These are phyloP conservation scores for Cossypha dichroa DNA, from an alignment of 2,797 vertebrate species.

Conservation along the genomic window DNA sequence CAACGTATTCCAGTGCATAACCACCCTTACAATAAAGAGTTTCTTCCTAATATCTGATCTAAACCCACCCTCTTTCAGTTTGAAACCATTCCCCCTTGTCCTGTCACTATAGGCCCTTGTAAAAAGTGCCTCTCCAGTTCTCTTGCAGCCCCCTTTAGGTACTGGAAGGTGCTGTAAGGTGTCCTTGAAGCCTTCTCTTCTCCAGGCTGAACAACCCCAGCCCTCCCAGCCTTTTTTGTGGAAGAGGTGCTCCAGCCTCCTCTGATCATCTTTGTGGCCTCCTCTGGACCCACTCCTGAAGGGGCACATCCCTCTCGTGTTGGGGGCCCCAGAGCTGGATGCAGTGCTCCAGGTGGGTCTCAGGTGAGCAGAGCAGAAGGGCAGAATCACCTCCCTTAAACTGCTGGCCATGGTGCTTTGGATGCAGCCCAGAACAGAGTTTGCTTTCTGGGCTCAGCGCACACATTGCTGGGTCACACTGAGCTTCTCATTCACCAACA, in stretches of 20 bases:
- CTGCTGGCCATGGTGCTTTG: accelerated
- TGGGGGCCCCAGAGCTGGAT: not conserved
- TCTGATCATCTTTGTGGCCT: not conserved
- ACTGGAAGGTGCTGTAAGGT: not conserved
- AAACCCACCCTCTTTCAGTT: not conserved
- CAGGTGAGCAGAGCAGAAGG: not conserved
- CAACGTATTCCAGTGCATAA: not conserved
- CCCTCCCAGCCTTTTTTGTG: not conserved
- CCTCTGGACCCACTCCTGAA: not conserved
- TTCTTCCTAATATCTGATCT: not conserved
- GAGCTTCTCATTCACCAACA: not conserved
- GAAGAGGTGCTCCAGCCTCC: not conserved
- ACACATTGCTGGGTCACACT: not conserved
- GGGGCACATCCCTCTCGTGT: not conserved
- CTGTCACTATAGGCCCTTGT: not conserved
- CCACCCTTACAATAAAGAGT: not conserved
- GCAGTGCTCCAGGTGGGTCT: not conserved
- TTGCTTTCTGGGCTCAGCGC: not conserved
- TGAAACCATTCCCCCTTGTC: not conserved
- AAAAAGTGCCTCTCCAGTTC: not conserved
- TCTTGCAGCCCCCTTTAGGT: not conserved
- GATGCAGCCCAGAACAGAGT: not conserved
- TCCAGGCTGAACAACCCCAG: not conserved
- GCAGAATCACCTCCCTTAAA: not conserved
- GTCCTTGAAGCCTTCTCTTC: not conserved